Evolutionary conservation across 2,113 vertebrate species (phyloP), one percentile per base, ranked within the genome.

Genomic region (Perognathus longimembris): DNA sequence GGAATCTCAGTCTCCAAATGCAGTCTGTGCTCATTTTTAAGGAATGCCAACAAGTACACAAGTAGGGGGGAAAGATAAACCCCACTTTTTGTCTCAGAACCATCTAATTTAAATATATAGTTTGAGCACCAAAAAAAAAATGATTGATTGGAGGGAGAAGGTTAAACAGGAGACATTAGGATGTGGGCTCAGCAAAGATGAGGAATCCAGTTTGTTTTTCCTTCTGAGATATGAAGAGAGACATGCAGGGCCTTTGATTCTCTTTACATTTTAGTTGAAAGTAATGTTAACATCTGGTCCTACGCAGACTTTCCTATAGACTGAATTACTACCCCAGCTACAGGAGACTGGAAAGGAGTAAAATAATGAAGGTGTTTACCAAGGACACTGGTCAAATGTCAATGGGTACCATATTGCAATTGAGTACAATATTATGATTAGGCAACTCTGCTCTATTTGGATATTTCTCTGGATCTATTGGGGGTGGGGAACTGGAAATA

Each of bases 331-430:
- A 2, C 22, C 18, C 5, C 5, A 80, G 2, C 74, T 89, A 40
- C n/a, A 78, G 26, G 3, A 7, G 10, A 54, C 2, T 77, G 6
- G 24, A 54, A 10, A 12, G 7, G 1, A 24, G 12, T 40, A 40
- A 76, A 92, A 34, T 34, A 85, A n/a, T 59, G 89, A n/a, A 11
- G 10, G 69, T 75, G 69, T 69, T 92, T 73, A 63, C 82, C 42
- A 38, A 95, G 32, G 71, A 57, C 11, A 50, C 21, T 38, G 26
- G 32, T 76, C 32, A 78, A 36, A 88, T 18, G 59, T 83, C 32
- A 87, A 14, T 15, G 8, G 45, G 8, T 40, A 1, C 18, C 9
- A 8, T 45, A 40, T 71, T 84, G 24, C 2, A 26, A 42, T n/a
- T 77, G 30, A 63, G 5, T 15, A 30, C 5, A 11, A 11, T 57